Evolutionary conservation across 2,888 invertebrate species (phyloP), one percentile per base, ranked within the genome.

Genomic region (Sminthurinus aureus): DNA sequence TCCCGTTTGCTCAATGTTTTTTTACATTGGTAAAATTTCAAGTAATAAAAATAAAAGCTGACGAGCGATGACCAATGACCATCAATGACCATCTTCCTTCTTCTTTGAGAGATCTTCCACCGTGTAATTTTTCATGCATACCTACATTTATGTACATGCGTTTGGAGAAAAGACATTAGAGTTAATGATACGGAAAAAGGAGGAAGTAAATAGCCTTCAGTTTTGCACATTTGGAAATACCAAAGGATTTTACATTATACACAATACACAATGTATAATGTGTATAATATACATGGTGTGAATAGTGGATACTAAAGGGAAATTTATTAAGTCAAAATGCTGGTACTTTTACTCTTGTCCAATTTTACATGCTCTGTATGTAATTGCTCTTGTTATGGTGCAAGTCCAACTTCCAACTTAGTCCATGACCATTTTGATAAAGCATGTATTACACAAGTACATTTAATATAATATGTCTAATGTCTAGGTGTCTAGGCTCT

Each of bases 321-420:
- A 26, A 71, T 71, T 71, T 71, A 71, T 24, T 71, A 71, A 71
- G 71, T 71, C 24, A 71, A 24, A 24, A 71, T 24, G 71, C 24
- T 71, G 71, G 71, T 71, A 71, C 22, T 71, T 13, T 71, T 71
- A 24, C 71, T 20, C 26, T 71, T 22, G 22, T 13, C 22, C 69
- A 69, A 69, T 24, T 69, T 69, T 69, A 69, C 69, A n/a, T 69
- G 38, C 1, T 38, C 1, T 38, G 38, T 66, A 3, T 66, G 18
- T n/a, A 66, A 66, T 22, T 24, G 0, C 22, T 69, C 69, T 69
- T 69, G 20, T 69, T 24, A 69, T 69, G 11, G 69, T n/a, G n/a
- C 58, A 58, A 13, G 18, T 58, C 18, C 15, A 58, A 58, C 18
- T 58, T 58, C 18, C 15, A 58, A 58, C 18, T 58, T 58, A 15